Evolutionary conservation across 2,888 invertebrate genomes (phyloP), one percentile per base, ranked within the genome.

Genomic region (Phyllotreta cruciferae): DNA sequence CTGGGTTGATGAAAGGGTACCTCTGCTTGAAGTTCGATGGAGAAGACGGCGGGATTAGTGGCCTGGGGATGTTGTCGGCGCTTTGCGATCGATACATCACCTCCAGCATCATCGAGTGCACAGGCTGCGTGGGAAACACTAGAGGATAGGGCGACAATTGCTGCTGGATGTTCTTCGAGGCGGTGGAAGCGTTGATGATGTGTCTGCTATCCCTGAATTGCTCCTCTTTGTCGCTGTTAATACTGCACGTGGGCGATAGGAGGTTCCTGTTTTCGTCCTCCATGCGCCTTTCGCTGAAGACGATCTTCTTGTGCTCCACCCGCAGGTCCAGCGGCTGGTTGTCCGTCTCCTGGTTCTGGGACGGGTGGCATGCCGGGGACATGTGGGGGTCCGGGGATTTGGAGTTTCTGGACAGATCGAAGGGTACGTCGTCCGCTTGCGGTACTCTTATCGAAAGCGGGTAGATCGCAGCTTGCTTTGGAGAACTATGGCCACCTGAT

Each of bases 201-300:
- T 75, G 74, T 36, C 76, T 74, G 62, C 78, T 79, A 60, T 76
- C 77, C 7, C 76, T 76, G 58, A 76, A 73, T 6, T 75, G 76
- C 57, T 77, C 78, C 61, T 77, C 77, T 67, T 80, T 80, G 56
- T 78, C 79, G 71, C 79, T 80, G 55, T 68, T 77, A 49, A 77
- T 79, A 66, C 80, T 81, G 60, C 79, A 80, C 52, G 85, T 83
- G 13, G 87, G 86, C 37, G 87, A 86, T 70, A 93, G 90, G 66
- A 93, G 85, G 81, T 94, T 94, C 79, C 92, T 90, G 81, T 94
- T 94, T 82, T 94, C 94, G 81, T 94, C 94, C 80, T 93, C 90
- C n/a, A 92, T 82, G 78, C 84, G 80, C 62, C 83, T 82, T 49
- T 87, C 82, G 61, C 79, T 76, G 44, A 81, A 75, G 61, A 79